phyloP scores from a whole-genome alignment of 2,888 invertebrate species.

The Petrophora chlorosata region DNA sequence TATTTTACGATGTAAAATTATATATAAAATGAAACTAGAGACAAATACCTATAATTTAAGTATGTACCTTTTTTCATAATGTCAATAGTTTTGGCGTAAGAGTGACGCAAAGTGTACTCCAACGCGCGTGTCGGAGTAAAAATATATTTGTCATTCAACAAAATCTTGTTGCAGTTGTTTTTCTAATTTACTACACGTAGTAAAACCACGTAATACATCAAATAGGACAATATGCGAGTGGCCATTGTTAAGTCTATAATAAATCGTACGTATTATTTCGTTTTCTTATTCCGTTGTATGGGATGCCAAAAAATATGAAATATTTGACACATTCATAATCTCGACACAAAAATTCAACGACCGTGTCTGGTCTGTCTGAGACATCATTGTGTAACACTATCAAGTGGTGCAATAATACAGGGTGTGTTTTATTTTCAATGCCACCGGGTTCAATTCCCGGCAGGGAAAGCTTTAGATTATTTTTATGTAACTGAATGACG shows the following conservation, averaged over 20 bases:
- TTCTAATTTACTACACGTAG: neutral
- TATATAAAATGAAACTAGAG: too few species aligned
- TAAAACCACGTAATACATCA: conserved; percentile 28
- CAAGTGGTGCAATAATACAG: neutral
- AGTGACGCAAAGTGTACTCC: too few species aligned
- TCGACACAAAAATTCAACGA: conserved; percentile 33
- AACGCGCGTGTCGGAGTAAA: too few species aligned
- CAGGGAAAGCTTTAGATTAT: too few species aligned
- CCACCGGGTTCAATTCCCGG: too few species aligned
- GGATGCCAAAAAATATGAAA: conserved; percentile 37
- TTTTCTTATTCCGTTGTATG: conserved; percentile 31
- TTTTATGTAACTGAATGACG: too few species aligned
- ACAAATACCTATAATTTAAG: too few species aligned
- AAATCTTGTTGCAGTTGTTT: neutral
- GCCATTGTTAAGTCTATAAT: conserved; percentile 38
- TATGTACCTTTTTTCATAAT: too few species aligned
- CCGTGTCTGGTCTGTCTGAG: conserved; percentile 10
- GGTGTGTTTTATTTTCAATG: too few species aligned
- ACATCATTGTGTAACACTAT: conserved; percentile 3
- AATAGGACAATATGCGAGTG: conserved; percentile 28
- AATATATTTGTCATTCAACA: too few species aligned
- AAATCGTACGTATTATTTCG: conserved; percentile 31
- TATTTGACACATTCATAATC: conserved; percentile 39
- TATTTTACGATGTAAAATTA: too few species aligned
- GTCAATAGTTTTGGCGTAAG: too few species aligned